Base-by-base conservation (phyloP, 2,797 vertebrate species). In the Neosalanx taihuensis region DNA sequence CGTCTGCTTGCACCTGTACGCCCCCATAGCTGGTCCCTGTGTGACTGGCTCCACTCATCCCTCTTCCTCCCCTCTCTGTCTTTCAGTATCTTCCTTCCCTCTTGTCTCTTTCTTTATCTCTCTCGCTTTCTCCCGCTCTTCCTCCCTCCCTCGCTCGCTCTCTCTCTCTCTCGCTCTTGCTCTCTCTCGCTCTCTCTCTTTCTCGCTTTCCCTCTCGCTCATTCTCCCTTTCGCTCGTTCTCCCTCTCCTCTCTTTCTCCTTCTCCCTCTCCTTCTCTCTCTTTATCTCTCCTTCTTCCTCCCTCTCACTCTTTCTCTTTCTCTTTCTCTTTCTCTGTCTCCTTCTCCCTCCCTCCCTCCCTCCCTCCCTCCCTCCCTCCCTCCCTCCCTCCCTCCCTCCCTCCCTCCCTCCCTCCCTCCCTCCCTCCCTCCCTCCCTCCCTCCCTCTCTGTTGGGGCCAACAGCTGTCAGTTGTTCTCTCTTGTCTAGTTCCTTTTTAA, bases 391-490 rank as follows among this genome's bases (percentile, higher is more conserved):
- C 62, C 35, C 63, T 46, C 61, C 6, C 3, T 67, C 41, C 73
- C 74, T 26, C 70, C 69, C 60, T 79, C 76, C 82, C 62, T 79
- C 75, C 71, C 72, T 29, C 33, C 3, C 31, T 13, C 76, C 72
- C 72, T 17, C 29, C 9, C 29, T 17, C 29, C 12, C 23, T 29
- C 18, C 41, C 63, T 64, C 63, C 46, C 61, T 13, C 6, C 67
- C 41, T 74, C 73, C 26, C 69, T 70, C 58, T 79, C 76, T 83
- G 63, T 78, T 60, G 41, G 31, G 68, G 80, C 89, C 86, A 88
- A 89, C 89, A 92, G 89, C 87, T 90, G 90, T 83, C 87, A 87
- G 84, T 87, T 89, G 84, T 89, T 90, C 86, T 86, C 78, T 88
- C 37, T 57, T n/a, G 18, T 60, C 85, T 86, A 87, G 86, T 88